Conservation (phyloP, 2,113 vertebrate species). For the Petaurus breviceps region DNA sequence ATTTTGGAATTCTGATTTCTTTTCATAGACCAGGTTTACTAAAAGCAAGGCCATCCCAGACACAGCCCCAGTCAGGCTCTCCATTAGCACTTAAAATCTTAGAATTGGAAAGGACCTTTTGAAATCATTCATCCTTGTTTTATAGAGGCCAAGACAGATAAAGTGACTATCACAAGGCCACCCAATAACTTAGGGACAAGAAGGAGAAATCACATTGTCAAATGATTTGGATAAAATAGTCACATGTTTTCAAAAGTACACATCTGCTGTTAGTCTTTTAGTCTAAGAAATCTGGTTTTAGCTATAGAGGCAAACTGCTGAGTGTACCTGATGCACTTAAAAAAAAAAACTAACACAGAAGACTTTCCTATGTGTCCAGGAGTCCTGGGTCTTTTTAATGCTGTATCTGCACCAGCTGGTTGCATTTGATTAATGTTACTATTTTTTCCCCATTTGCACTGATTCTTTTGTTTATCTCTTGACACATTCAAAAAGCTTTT, state of each 20-base stretch:
- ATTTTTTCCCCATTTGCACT: neutral
- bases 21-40: neutral
- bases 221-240: neutral
- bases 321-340: neutral
- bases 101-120: neutral
- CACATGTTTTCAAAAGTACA: neutral
- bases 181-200: neutral
- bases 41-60: neutral
- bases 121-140: neutral
- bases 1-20: neutral
- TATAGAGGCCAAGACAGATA: neutral
- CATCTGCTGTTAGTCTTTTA: neutral
- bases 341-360: neutral
- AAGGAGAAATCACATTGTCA: neutral
- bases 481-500: neutral
- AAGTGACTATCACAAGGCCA: neutral
- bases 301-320: neutral
- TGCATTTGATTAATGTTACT: neutral
- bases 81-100: neutral
- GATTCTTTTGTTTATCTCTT: neutral
- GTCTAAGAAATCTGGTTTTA: neutral
- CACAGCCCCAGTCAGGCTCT: neutral
- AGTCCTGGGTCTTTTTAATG: neutral
- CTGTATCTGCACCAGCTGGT: neutral
- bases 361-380: neutral